A percentile compares a stretch with the other conserved stretches of the same genome.
Evolutionary conservation across 2,113 vertebrate genomes (phyloP).

Genomic region (Elachura formosa): DNA sequence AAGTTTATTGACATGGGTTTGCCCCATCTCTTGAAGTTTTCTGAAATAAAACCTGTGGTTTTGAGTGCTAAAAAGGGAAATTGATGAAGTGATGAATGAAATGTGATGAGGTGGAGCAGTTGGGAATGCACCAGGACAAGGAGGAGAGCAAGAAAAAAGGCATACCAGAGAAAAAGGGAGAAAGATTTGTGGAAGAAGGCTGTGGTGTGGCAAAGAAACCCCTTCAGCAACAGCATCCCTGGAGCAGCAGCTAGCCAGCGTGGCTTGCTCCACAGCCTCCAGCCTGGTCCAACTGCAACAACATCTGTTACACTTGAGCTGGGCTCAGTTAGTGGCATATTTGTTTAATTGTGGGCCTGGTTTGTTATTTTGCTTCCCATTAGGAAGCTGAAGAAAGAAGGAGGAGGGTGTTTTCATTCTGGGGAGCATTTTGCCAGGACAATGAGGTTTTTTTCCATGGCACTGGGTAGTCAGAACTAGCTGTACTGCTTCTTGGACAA

Average conservation of each 20-base stretch:
- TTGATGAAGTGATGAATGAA: background rate
- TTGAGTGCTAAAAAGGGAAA: background rate
- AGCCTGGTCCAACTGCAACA: constrained; percentile 51
- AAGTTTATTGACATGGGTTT: background rate
- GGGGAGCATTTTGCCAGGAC: constrained; percentile 61
- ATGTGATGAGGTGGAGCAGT: background rate
- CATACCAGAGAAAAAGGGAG: background rate
- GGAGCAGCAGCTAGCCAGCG: background rate
- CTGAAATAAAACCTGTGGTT: background rate
- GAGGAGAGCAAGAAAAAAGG: background rate
- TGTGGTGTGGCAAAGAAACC: background rate
- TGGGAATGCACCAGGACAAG: background rate
- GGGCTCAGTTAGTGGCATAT: constrained; percentile 55
- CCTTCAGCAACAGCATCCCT: background rate
- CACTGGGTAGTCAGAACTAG: constrained; percentile 65
- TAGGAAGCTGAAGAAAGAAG: constrained; percentile 72
- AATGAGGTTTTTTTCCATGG: constrained; percentile 61
- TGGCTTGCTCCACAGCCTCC: background rate
- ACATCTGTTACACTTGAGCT: constrained; percentile 71
- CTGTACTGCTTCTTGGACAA: constrained; percentile 59
- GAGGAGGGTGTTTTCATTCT: constrained; percentile 68
- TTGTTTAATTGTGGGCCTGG: constrained; percentile 72
- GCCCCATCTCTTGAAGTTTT: background rate
- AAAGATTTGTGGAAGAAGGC: background rate
- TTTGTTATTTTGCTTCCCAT: constrained; percentile 72